Evolutionary conservation across 2,113 vertebrate genomes (phyloP), one percentile per base, ranked within the genome.

Genomic region (Campylomormyrus numenius): DNA sequence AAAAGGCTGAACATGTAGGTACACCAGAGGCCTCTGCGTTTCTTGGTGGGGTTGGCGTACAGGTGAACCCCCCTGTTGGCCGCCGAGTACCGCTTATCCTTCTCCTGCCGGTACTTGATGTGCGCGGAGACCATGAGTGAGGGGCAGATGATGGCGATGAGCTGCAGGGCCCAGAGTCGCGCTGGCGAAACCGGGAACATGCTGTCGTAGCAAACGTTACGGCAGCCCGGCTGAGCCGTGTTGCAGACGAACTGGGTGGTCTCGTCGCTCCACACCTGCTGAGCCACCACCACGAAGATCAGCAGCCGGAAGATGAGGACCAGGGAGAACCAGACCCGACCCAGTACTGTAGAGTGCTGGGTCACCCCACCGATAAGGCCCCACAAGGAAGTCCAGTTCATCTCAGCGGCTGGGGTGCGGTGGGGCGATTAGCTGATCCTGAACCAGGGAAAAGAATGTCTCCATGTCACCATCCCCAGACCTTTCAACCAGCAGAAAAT

Each of bases 71-170:
- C 91, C 0, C 90, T 9, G 5, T 96, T 93, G 0, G 92, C 90
- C 0, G 19, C 0, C 0, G 35, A 58, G 87, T 92, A 95, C 90
- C 94, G 91, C 90, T 91, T 88, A 92, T 99, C 96, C 0, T 97
- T 96, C 89, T 97, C 96, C 93, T 98, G 91, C 0, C 98, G 94
- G 90, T 97, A 98, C 88, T 97, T 97, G 89, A 99, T 98, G 0
- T 99, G 98, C 90, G 97, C 96, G 88, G 97, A 95, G 88, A 99
- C 98, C 93, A 99, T 93, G 48, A 99, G 94, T 0, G 98, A 98
- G 0, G 98, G 98, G 84, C 98, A 99, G 0, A 97, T 99, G 95
- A 98, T 96, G 0, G 98, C 97, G 93, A 99, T 99, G 91, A 99
- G 97, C 96, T 99, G 98, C 92, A 99, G 95, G 62, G 98, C 97